Evolutionary conservation across 2,888 invertebrate species (phyloP).

Genomic region (Arrhopalites spinosus): DNA sequence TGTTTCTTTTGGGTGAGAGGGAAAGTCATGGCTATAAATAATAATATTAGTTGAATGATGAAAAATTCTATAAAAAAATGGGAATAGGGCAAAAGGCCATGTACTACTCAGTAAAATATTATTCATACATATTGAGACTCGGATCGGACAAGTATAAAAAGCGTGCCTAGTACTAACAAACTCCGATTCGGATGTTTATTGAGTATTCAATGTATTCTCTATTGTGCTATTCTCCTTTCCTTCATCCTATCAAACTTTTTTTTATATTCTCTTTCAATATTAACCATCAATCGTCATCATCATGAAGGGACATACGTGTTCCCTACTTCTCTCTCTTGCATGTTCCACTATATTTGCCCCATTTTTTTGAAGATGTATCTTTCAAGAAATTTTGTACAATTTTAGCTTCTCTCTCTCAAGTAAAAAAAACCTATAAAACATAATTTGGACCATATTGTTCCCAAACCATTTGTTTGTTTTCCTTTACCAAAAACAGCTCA

Average conservation of each 20-base stretch:
- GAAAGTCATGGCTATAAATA: background rate
- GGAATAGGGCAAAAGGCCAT: background rate
- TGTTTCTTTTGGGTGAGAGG: background rate
- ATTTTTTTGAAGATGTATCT: background rate
- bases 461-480: no score
- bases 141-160: no score
- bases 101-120: no score
- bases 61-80: background rate
- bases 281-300: background rate
- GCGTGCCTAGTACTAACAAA: no score
- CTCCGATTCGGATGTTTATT: no score
- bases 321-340: background rate
- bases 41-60: background rate
- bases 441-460: no score
- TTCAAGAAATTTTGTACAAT: background rate
- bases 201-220: background rate
- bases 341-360: no score
- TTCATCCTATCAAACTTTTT: background rate
- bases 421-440: no score
- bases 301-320: background rate
- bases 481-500: no score
- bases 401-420: no score
- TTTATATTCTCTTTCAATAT: background rate
- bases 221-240: background rate
- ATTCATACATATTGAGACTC: no score